Base-by-base conservation (phyloP, 2,113 vertebrate genomes). In the Alethe castanea region DNA sequence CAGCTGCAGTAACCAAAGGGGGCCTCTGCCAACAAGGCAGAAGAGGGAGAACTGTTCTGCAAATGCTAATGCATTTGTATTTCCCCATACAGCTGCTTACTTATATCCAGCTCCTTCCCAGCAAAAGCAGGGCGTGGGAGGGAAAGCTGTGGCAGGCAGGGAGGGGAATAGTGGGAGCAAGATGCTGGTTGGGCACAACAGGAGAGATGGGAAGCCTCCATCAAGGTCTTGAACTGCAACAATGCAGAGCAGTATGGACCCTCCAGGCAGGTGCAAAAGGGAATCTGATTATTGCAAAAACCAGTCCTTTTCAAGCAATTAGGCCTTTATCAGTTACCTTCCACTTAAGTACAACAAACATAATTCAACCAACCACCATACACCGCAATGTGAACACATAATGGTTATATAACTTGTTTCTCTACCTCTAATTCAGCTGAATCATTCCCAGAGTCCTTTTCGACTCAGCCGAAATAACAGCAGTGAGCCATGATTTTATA, bases 161-260 rank as follows among this genome's bases (percentile, higher is more conserved):
- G 40, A 65, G 50, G 24, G n/a, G 15, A n/a, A 6, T 1, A 16
- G 23, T 17, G 19, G 15, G 23, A 53, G 28, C 25, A 69, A 29
- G 29, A 22, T 4, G 3, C 13, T 29, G 33, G 17, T 20, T 0
- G 1, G 45, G 25, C 4, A 6, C 18, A 54, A 9, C 20, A 53
- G 14, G 38, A 57, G 53, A 25, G 6, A 7, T 0, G 0, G 11
- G 17, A 52, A 36, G 5, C 47, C 20, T 53, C 47, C 2, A 1
- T 11, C 16, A 53, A 31, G 4, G 13, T 38, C 56, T 31, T 17
- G 25, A 65, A 19, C 5, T 15, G 11, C 19, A 19, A 35, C 2
- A 1, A 15, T 24, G 16, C 15, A 19, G 26, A 48, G 45, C 1
- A 1, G 19, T 40, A 10, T 14, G 33, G 48, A 18, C 24, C 15